A percentile compares a stretch with the other conserved stretches of the same genome.
These are phyloP conservation scores for Phortica okadai DNA, from an alignment of 2,888 invertebrate genomes.

Conservation along the genomic window DNA sequence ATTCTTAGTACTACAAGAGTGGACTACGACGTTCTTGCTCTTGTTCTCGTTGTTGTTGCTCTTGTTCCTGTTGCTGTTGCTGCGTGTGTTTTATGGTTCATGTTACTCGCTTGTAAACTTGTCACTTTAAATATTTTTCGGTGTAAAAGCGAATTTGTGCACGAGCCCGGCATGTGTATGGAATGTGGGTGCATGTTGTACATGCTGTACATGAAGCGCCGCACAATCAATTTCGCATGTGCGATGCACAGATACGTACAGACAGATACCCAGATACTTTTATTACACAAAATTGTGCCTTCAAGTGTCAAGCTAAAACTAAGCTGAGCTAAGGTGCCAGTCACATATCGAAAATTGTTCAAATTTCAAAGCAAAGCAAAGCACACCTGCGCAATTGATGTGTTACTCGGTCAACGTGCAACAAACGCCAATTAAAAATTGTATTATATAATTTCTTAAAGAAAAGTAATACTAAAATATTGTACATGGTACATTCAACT, in stretches of 20 bases:
- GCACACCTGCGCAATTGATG: neutral
- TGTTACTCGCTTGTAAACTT: conserved; percentile 61
- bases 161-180: neutral
- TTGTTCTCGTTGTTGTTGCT: conserved; percentile 36
- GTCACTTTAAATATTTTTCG: conserved; percentile 69
- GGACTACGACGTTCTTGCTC: neutral
- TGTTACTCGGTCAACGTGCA: neutral
- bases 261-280: neutral
- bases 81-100: conserved; percentile 70
- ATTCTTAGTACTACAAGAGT: too few species aligned
- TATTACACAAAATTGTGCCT: conserved; percentile 7
- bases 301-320: neutral
- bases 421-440: neutral
- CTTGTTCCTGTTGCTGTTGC: conserved; percentile 41
- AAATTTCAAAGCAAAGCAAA: neutral
- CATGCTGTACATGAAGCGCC: neutral
- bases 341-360: neutral
- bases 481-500: conserved; percentile 13
- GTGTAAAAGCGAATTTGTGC: conserved; percentile 33
- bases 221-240: neutral
- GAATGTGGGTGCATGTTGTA: neutral
- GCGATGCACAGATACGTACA: conserved; percentile 40
- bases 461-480: neutral
- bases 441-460: conserved; percentile 7
- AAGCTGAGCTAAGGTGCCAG: neutral